Evolutionary conservation across 2,888 invertebrate genomes (phyloP).

Genomic region (Melinopterus prodromus): DNA sequence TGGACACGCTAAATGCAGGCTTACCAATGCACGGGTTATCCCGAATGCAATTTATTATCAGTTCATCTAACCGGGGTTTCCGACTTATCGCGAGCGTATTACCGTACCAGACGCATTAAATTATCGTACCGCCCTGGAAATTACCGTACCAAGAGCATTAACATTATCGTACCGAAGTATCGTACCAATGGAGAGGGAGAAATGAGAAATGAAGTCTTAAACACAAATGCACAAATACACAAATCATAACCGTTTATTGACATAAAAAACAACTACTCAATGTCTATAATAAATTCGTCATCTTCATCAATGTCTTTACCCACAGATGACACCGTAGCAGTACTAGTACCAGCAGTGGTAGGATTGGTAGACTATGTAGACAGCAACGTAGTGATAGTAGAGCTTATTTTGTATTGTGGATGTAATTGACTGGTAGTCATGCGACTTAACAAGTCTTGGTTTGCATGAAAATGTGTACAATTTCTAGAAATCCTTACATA

Average conservation of each 20-base stretch:
- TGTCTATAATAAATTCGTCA: background rate
- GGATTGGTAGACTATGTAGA: background rate
- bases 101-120: background rate
- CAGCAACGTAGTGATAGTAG: background rate
- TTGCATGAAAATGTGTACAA: conserved; percentile 9
- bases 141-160: background rate
- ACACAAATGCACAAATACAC: no score
- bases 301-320: background rate
- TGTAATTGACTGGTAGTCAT: conserved; percentile 11
- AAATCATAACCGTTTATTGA: background rate
- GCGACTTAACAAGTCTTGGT: conserved; percentile 6
- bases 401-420: no score
- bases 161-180: background rate
- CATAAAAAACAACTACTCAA: background rate
- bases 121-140: background rate
- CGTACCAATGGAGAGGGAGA: background rate
- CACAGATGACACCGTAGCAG: background rate
- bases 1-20: no score
- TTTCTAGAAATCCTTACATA: background rate
- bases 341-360: background rate
- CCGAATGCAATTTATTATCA: no score
- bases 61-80: background rate
- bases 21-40: no score
- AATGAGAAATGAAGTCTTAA: background rate
- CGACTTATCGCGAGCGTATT: background rate